Conservation (phyloP, 2,113 vertebrate species). For the Ptyas mucosa region DNA sequence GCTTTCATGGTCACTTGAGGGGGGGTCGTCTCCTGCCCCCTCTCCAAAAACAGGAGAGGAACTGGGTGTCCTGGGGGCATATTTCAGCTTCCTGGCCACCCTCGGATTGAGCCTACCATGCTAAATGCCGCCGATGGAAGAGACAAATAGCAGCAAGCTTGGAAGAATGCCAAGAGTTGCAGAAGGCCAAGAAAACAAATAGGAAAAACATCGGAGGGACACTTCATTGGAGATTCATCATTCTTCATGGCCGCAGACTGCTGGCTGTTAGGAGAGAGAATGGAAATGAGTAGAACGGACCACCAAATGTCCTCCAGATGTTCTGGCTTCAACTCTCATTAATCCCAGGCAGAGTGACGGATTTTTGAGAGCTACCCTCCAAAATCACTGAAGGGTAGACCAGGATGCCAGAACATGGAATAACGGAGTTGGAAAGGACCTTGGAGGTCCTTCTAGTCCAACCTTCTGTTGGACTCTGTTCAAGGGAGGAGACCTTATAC, state of each 20-base stretch:
- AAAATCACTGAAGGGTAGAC: background rate
- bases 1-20: background rate
- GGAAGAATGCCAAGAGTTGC: background rate
- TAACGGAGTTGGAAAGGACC: background rate
- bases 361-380: background rate
- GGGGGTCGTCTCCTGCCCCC: background rate
- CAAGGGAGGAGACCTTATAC: background rate
- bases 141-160: background rate
- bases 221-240: background rate
- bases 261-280: background rate
- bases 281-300: background rate
- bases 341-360: background rate
- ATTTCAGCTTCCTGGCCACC: background rate
- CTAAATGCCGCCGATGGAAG: background rate
- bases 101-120: background rate
- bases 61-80: background rate
- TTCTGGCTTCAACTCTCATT: background rate
- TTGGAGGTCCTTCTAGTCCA: background rate
- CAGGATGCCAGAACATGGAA: background rate
- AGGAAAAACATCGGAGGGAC: background rate
- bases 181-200: background rate
- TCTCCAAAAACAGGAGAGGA: background rate
- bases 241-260: background rate
- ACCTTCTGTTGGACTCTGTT: background rate
- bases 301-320: background rate